Conservation (phyloP, 2,797 vertebrate genomes). For the Chelonia mydas region DNA sequence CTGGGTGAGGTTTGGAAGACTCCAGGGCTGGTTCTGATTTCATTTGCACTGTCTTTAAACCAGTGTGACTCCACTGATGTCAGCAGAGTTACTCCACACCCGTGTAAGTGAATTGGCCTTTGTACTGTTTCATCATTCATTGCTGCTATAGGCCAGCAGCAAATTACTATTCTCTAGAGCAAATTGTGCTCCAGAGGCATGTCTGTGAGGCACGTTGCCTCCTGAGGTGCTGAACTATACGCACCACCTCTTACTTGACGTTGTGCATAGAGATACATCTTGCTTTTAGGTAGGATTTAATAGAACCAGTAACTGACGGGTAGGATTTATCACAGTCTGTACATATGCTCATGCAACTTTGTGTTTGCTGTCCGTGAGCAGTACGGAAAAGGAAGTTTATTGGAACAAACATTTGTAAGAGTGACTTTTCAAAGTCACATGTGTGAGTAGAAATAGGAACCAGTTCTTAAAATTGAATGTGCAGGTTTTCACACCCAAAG, state of each 20-base stretch:
- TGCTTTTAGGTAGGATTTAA: not conserved
- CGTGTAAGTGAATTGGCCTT: conserved; percentile 4
- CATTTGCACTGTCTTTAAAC: not conserved
- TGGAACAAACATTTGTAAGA: not conserved
- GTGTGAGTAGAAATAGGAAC: not conserved
- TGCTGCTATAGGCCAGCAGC: not conserved
- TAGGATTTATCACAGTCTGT: not conserved
- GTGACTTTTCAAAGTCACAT: not conserved
- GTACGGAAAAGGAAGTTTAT: not conserved
- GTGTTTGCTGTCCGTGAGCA: not conserved
- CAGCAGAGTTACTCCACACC: not conserved
- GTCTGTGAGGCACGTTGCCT: not conserved
- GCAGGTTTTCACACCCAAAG: not conserved
- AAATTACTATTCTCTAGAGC: not conserved
- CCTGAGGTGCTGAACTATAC: not conserved
- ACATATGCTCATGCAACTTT: not conserved
- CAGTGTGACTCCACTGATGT: not conserved
- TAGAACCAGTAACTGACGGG: not conserved
- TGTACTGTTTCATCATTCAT: not conserved
- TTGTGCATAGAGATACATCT: not conserved
- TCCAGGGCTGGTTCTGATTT: not conserved
- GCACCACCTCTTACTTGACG: not conserved
- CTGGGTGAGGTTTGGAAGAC: not conserved
- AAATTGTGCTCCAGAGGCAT: not conserved
- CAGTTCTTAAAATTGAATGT: not conserved